Evolutionary conservation across 2,113 vertebrate genomes (phyloP), one percentile per base, ranked within the genome.

Genomic region (Pluvialis apricaria): DNA sequence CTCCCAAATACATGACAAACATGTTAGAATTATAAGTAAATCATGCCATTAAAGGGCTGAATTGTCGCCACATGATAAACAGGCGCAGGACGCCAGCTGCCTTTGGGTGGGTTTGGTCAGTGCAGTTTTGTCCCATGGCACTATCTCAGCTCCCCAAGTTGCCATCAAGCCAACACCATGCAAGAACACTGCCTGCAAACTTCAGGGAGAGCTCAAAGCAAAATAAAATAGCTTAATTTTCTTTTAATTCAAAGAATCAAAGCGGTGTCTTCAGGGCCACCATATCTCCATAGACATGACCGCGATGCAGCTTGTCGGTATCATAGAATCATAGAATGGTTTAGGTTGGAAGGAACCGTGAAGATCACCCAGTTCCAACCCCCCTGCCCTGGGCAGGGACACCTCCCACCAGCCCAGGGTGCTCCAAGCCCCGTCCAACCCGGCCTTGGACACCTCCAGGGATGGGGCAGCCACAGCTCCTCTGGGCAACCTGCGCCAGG

Each of bases 41-140:
- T 25, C 55, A 25, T 11, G 4, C 12, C 45, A 9, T 5, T 42
- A 12, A 71, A 34, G 87, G 65, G 29, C 36, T 26, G 62, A 90
- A 73, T 62, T 85, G 45, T 9, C 76, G 51, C 51, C 85, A 2
- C 1, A 14, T 54, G 90, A 65, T 8, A 20, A 40, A 19, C 22
- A 28, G 52, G 60, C 8, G 0, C 42, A 8, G 38, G 34, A 77
- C 14, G 18, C 55, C 22, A 64, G 51, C 28, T 55, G 80, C 78
- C 61, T 24, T n/a, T 3, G 90, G 78, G 68, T 13, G 70, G 40
- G 13, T 75, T 87, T 28, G 20, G 61, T 28, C 51, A 16, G 68
- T 1, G 31, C 0, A 15, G 13, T n/a, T 71, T 19, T 34, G 16
- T 69, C 78, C 22, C 51, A 1, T 0, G 9, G 77, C 44, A 3